These are phyloP conservation scores for Caenorhabditis sinica DNA, from an alignment of 2,888 invertebrate genomes.

Conservation along the genomic window DNA sequence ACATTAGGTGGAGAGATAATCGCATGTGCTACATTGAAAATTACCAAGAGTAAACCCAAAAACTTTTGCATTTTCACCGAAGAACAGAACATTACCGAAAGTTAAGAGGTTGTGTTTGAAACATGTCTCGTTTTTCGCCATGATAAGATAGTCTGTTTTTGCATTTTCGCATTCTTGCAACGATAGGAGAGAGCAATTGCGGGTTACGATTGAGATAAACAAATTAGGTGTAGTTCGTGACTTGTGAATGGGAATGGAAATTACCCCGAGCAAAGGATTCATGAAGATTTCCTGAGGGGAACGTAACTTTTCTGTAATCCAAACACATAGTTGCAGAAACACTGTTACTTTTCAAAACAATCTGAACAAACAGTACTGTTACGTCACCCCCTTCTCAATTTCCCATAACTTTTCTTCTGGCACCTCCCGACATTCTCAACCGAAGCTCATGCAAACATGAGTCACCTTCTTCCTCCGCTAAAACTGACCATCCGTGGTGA, in stretches of 20 bases:
- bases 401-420: conserved; percentile 21
- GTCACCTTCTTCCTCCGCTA: conserved; percentile 48
- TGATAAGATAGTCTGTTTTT: conserved; percentile 56
- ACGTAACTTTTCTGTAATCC: no score
- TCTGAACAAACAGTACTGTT: background rate
- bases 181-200: conserved; percentile 11
- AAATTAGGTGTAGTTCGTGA: conserved; percentile 1
- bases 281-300: no score
- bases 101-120: conserved; percentile 2
- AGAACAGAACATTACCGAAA: conserved; percentile 19
- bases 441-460: conserved; percentile 60
- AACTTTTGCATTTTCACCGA: conserved; percentile 16
- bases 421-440: conserved; percentile 33
- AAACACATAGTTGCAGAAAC: background rate
- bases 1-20: conserved; percentile 42
- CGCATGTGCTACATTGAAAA: background rate
- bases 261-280: no score
- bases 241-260: background rate
- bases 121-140: conserved; percentile 24
- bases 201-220: background rate
- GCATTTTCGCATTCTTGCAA: conserved; percentile 4
- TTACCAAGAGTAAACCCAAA: background rate
- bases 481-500: conserved; percentile 59
- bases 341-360: background rate
- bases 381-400: conserved; percentile 30